Evolutionary conservation across 2,888 invertebrate genomes (phyloP).

Genomic region (Perizoma affinitatum): DNA sequence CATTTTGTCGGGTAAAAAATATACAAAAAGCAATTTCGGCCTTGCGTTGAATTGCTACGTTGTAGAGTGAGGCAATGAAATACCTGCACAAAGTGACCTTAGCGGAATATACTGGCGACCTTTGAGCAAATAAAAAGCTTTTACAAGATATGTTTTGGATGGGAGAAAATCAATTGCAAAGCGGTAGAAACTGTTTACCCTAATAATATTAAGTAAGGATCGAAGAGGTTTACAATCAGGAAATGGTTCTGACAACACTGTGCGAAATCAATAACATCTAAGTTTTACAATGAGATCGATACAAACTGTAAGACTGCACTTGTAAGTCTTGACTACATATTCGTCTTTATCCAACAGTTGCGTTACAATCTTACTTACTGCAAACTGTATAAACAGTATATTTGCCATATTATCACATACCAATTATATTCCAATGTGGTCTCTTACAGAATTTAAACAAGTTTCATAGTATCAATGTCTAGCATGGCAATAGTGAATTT

Average conservation of each 20-base stretch:
- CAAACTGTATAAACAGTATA: too few relatives aligned
- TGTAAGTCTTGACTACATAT: too few relatives aligned
- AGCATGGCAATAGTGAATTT: too few relatives aligned
- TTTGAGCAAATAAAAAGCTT: slow-evolving; percentile 64
- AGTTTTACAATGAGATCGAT: slow-evolving; percentile 15
- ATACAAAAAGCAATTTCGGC: slow-evolving; percentile 69
- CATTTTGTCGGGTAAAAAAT: slow-evolving; percentile 57
- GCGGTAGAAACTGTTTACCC: not conserved
- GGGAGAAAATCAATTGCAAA: slow-evolving; percentile 37
- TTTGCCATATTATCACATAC: too few relatives aligned
- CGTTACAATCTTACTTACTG: too few relatives aligned
- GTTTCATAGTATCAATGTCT: not conserved
- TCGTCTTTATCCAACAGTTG: too few relatives aligned
- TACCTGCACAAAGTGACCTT: slow-evolving; percentile 76
- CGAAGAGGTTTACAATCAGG: slow-evolving; percentile 7
- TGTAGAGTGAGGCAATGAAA: slow-evolving; percentile 74
- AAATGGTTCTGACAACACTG: slow-evolving; percentile 17
- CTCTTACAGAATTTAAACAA: slow-evolving; percentile 12
- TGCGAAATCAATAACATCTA: slow-evolving; percentile 22
- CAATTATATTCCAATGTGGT: not conserved
- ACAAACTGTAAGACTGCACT: slow-evolving; percentile 9
- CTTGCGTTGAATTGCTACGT: slow-evolving; percentile 74
- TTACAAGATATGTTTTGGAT: slow-evolving; percentile 58
- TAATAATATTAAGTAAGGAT: slow-evolving; percentile 6
- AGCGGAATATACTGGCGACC: slow-evolving; percentile 72